Percentiles rank a stretch among this genome's conserved stretches.
phyloP scores from a whole-genome alignment of 2,797 vertebrate species.

The Enteromius thamalakanensis region DNA sequence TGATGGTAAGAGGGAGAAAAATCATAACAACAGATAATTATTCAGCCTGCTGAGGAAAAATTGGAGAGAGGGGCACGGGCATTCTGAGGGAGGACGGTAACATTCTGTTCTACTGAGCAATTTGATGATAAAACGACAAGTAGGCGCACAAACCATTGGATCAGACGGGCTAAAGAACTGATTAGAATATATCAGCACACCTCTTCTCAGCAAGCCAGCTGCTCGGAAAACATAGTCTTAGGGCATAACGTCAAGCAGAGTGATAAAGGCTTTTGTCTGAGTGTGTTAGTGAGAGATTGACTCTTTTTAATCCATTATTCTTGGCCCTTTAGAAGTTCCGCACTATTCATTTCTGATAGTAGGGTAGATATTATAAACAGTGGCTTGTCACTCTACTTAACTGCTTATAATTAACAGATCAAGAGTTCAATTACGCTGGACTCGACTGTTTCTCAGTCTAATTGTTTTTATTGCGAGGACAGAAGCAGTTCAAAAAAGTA shows the following conservation, averaged over 20 bases:
- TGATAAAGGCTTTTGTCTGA: conserved; percentile 51
- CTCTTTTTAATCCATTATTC: conserved; percentile 30
- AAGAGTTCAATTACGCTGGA: conserved; percentile 19
- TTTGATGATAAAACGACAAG: conserved; percentile 60
- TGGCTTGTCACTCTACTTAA: conserved; percentile 14
- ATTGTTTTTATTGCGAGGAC: background rate
- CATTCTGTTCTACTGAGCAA: conserved; percentile 60
- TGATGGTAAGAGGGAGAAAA: conserved; percentile 27
- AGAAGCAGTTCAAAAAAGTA: background rate
- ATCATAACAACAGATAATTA: conserved; percentile 28
- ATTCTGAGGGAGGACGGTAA: conserved; percentile 52
- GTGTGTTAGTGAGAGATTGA: conserved; percentile 47
- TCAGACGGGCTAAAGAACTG: conserved; percentile 64
- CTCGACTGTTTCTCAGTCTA: background rate
- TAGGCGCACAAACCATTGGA: conserved; percentile 66
- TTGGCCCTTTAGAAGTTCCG: conserved; percentile 19
- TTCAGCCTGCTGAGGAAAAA: conserved; percentile 27
- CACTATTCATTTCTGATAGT: conserved; percentile 10
- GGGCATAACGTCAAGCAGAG: conserved; percentile 68
- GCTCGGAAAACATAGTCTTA: conserved; percentile 64
- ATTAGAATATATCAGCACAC: conserved; percentile 69
- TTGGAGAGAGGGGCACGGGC: conserved; percentile 2
- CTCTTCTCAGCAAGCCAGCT: conserved; percentile 66
- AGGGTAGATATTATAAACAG: conserved; percentile 22
- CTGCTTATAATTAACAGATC: conserved; percentile 29